phyloP scores from a whole-genome alignment of 2,888 invertebrate genomes.

The Lamproptera curius region DNA sequence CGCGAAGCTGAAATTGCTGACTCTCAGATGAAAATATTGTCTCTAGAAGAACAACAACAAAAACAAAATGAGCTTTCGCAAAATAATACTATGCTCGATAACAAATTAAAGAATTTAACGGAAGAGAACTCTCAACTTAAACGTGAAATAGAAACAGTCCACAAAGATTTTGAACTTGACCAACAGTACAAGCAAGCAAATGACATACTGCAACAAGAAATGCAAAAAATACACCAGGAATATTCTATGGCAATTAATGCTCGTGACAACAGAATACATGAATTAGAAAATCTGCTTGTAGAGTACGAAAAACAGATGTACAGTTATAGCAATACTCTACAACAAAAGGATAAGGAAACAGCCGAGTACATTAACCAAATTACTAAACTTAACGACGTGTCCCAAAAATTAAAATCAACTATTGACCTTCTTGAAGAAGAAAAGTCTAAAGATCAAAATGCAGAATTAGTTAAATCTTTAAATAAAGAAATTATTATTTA shows the following conservation, averaged over 20 bases:
- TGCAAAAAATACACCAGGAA: slow-evolving; percentile 57
- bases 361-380: slow-evolving; percentile 74
- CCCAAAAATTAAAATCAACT: slow-evolving; percentile 71
- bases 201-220: slow-evolving; percentile 50
- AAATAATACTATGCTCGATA: slow-evolving; percentile 51
- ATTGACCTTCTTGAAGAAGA: slow-evolving; percentile 69
- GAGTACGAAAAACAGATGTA: slow-evolving; percentile 73
- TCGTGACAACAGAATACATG: slow-evolving; percentile 66
- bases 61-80: slow-evolving; percentile 59
- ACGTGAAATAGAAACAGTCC: slow-evolving; percentile 50
- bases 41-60: slow-evolving; percentile 67
- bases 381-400: slow-evolving; percentile 70
- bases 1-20: slow-evolving; percentile 73
- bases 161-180: slow-evolving; percentile 45
- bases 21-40: slow-evolving; percentile 73
- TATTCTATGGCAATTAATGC: slow-evolving; percentile 48
- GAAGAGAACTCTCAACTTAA: slow-evolving; percentile 62
- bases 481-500: slow-evolving; percentile 72
- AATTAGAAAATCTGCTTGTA: slow-evolving; percentile 66
- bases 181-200: slow-evolving; percentile 47
- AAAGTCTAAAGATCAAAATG: slow-evolving; percentile 69
- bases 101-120: slow-evolving; percentile 56
- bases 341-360: slow-evolving; percentile 69
- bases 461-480: slow-evolving; percentile 69
- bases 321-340: slow-evolving; percentile 58